Evolutionary conservation across 1,140 invertebrate genomes (phyloP).

Genomic region (Reticulitermes speratus): DNA sequence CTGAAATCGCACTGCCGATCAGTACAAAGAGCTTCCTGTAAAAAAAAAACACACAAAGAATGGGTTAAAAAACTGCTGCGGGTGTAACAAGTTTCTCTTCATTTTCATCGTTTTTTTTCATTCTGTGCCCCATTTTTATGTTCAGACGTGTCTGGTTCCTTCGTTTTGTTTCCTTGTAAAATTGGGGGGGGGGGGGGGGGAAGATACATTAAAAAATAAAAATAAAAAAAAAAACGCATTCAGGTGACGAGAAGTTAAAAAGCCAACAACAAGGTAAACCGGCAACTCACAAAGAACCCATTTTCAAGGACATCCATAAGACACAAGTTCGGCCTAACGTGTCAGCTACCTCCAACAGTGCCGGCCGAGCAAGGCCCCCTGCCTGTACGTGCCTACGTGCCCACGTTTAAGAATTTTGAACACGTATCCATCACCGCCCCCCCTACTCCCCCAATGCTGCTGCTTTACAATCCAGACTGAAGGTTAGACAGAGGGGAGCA

Average conservation of each 20-base stretch:
- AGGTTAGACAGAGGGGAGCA: too few species aligned
- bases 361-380: neutral
- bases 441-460: too few species aligned
- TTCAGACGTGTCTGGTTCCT: neutral
- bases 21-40: too few species aligned
- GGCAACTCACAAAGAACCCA: neutral
- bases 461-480: too few species aligned
- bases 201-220: neutral
- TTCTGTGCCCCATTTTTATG: neutral
- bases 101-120: too few species aligned
- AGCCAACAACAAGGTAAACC: neutral
- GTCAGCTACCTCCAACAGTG: neutral
- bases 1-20: too few species aligned
- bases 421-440: neutral
- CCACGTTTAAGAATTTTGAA: neutral
- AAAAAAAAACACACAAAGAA: too few species aligned
- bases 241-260: neutral
- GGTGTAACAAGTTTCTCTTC: too few species aligned
- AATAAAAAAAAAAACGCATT: neutral
- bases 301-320: neutral
- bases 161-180: neutral
- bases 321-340: neutral
- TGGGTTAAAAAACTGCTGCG: too few species aligned
- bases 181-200: neutral
- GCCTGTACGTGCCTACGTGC: neutral